Base-by-base conservation (phyloP, 2,888 invertebrate genomes). In the Andrena hattorfiana region DNA sequence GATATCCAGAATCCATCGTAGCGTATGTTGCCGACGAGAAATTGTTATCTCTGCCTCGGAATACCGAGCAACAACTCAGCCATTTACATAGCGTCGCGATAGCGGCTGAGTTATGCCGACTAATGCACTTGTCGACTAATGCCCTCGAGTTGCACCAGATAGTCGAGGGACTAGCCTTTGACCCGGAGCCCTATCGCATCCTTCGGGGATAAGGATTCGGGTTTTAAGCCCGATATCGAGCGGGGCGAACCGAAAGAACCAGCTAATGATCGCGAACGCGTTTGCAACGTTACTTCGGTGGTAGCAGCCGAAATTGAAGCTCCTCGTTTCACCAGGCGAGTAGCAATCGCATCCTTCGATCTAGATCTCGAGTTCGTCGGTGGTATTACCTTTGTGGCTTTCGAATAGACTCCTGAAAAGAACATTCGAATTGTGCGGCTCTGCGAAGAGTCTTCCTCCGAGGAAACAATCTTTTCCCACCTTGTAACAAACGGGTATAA, bases 1-100 rank as follows among this genome's bases (percentile, higher is more conserved):
- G 32, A 51, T 32, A 28, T 8, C 20, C 59, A n/a, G 51, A 66
- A 32, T 49, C 30, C 5, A 60, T 48, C 63, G 2, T 48, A 30
- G n/a, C 73, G 48, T 73, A 51, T 54, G 67, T 48, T 77, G 42
- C 59, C 71, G 48, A 42, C 5, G 7, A 73, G 79, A 76, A 73
- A 79, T 79, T 84, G 77, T 78, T 80, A 83, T 84, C 79, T 62
- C 13, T n/a, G 67, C 32, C 26, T 56, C 30, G 28, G 75, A 70
- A 72, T 69, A 71, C 48, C 54, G 79, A 83, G 86, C 87, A 89
- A 89, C 89, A 88, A 86, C 85, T 89, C 82, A 89, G 90, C 89
- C 88, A 90, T 91, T 91, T 90, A 88, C 91, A 90, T 91, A 89
- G 85, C 82, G 66, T 71, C 75, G 77, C 83, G 85, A 89, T 89